A percentile compares a stretch with the other conserved stretches of the same genome.
These are phyloP conservation scores for Dryomyza anilis DNA, from an alignment of 2,888 invertebrate genomes.

Conservation along the genomic window DNA sequence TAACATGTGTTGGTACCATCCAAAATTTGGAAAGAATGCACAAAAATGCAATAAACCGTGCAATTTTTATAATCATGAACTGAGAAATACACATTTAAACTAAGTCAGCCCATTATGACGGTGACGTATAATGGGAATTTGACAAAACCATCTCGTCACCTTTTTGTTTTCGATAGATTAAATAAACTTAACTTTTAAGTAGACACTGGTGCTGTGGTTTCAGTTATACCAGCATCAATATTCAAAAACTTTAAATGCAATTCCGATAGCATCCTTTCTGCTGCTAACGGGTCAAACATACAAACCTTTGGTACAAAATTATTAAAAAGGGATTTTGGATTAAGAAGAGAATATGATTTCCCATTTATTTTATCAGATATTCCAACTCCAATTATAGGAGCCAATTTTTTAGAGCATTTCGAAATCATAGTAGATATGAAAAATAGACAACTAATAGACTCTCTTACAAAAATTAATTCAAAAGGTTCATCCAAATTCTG, in stretches of 20 bases:
- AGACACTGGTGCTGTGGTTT: not conserved
- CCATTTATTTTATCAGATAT: no score
- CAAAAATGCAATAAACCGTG: not conserved
- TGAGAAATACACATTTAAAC: not conserved
- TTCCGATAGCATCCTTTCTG: not conserved
- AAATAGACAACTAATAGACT: not conserved
- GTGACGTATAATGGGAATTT: not conserved
- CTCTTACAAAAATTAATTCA: no score
- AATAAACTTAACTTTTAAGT: not conserved
- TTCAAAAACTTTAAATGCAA: not conserved
- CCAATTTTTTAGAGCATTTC: no score
- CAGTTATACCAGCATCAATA: not conserved
- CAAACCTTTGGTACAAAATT: not conserved
- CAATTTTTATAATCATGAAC: not conserved
- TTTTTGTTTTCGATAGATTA: not conserved
- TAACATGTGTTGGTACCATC: not conserved
- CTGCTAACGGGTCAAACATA: not conserved
- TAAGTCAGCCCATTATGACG: no score
- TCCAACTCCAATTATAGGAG: no score
- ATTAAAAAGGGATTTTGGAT: not conserved
- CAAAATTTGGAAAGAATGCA: not conserved
- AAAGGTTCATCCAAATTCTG: not conserved
- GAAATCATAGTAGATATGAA: not conserved
- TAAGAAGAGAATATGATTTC: no score
- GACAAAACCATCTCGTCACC: not conserved